Conservation (phyloP, 2,113 vertebrate genomes). For the Orcinus orca region DNA sequence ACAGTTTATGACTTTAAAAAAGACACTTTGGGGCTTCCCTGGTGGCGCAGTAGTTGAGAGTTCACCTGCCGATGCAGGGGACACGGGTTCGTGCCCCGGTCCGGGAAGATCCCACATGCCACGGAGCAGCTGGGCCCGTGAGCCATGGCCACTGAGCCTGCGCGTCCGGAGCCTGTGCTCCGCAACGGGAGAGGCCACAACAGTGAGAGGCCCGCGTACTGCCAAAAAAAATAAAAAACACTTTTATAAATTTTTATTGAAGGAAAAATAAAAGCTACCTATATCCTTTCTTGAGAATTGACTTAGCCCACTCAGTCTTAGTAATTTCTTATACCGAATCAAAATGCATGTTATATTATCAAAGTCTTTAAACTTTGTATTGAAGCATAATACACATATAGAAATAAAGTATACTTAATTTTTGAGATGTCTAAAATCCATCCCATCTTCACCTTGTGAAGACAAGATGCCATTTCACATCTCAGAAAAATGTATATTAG, state of each 20-base stretch:
- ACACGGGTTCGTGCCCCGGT: no score
- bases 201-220: no score
- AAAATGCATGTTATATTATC: neutral
- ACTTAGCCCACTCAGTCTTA: neutral
- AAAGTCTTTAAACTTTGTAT: neutral
- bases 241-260: neutral
- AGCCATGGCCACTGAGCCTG: no score
- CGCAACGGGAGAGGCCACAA: no score
- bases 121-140: no score
- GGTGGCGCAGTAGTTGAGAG: no score
- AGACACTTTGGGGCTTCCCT: neutral
- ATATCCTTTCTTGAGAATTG: constrained; percentile 10
- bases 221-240: neutral
- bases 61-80: no score
- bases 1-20: neutral
- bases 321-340: constrained; percentile 32
- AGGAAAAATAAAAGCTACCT: neutral
- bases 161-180: no score
- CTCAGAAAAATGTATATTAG: neutral
- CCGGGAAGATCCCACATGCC: no score
- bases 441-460: neutral
- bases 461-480: constrained; percentile 11
- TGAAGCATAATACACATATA: neutral
- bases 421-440: constrained; percentile 32
- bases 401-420: neutral